Base-by-base conservation (phyloP, 2,113 vertebrate genomes). In the Sula dactylatra region DNA sequence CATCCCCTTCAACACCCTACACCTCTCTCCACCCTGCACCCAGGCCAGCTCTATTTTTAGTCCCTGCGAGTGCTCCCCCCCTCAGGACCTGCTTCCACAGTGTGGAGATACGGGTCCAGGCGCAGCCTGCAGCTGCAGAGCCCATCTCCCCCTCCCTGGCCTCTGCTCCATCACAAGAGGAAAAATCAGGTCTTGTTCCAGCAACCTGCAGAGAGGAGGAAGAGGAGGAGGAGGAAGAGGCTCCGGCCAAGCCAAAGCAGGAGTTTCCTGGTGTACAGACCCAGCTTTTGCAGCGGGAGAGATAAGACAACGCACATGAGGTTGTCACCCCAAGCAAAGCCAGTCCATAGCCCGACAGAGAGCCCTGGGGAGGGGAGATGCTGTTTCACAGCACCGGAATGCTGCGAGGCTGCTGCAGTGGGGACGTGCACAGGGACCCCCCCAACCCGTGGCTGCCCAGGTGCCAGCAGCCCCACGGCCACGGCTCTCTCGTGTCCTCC, bases 191-290 rank as follows among this genome's bases (percentile, higher is more conserved):
- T 72, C 76, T 80, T 92, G 56, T 73, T 77, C 78, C 86, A 90
- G 71, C 27, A 66, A 93, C 89, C 88, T 91, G 70, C 86, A 66
- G 91, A 40, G 86, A 82, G 54, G 61, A 96, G 56, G 73, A 86
- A 45, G 88, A 94, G 40, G 77, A 94, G 61, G 73, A 88, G 32
- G 79, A 92, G 76, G 85, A 96, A 86, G 52, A 88, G 49, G 34
- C 61, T 47, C 69, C 0, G 3, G 56, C 84, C 78, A 88, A 86
- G 62, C 40, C 47, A 76, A 55, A 49, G 73, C 66, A 54, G 83
- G 70, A 93, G 66, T 90, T 97, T 96, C 93, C 95, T 47, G 89
- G 26, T 58, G 76, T 36, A 54, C 3, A 91, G 55, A 78, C 18
- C 4, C 52, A 50, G 47, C 59, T 86, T 78, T 82, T 38, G 34